Conservation (phyloP, 2,888 invertebrate species). For the Perdita meconis region DNA sequence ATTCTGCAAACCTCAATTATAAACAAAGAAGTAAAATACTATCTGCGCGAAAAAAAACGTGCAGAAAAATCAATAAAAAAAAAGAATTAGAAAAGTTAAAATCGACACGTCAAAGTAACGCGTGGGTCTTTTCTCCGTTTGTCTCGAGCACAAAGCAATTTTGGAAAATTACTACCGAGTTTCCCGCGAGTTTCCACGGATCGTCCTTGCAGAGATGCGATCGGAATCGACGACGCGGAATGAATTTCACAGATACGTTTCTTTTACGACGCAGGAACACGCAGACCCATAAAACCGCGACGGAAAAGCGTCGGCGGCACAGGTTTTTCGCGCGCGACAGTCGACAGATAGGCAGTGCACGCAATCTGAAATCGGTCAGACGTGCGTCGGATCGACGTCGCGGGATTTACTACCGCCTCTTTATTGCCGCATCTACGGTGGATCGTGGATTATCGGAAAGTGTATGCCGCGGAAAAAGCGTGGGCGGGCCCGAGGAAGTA, state of each 20-base stretch:
- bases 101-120: too few species aligned
- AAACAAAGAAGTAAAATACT: too few species aligned
- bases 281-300: neutral
- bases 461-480: neutral
- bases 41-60: too few species aligned
- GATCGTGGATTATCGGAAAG: slow-evolving; percentile 30
- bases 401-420: slow-evolving; percentile 31
- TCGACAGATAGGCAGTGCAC: neutral
- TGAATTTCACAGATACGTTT: slow-evolving; percentile 22
- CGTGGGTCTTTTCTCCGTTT: neutral
- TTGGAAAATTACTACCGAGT: neutral
- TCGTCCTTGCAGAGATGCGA: neutral
- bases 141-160: neutral
- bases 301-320: neutral
- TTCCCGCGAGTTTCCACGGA: neutral
- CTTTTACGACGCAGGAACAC: slow-evolving; percentile 4
- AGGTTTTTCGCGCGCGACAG: slow-evolving; percentile 16
- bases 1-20: too few species aligned
- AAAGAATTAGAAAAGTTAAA: too few species aligned
- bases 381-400: slow-evolving; percentile 10
- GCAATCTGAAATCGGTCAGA: slow-evolving; percentile 32
- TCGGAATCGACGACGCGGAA: slow-evolving; percentile 6
- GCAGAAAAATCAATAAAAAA: too few species aligned
- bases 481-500: neutral
- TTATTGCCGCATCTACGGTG: slow-evolving; percentile 18